phyloP scores from a whole-genome alignment of 2,113 vertebrate genomes.

The Malaclemys terrapin region DNA sequence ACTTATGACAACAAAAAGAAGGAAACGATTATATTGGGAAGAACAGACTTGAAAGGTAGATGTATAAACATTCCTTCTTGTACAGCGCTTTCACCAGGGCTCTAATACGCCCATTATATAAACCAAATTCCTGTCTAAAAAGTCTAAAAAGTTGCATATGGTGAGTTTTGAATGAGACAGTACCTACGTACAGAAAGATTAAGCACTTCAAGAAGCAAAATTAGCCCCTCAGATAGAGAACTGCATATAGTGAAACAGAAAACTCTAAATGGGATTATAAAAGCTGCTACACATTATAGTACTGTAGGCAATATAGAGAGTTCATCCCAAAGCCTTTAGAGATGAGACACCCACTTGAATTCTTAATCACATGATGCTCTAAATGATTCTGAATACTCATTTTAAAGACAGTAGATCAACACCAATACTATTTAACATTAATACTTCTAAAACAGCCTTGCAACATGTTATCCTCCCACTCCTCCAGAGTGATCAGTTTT shows the following conservation, averaged over 20 bases:
- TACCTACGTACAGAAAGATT: background rate
- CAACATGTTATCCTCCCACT: background rate
- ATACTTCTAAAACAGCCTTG: background rate
- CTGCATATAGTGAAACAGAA: background rate
- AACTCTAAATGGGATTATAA: background rate
- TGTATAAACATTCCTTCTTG: background rate
- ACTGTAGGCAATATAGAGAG: background rate
- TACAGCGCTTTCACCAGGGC: background rate
- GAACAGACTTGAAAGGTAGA: background rate
- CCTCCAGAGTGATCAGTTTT: background rate
- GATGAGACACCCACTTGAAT: background rate
- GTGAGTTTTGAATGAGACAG: background rate
- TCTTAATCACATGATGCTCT: background rate
- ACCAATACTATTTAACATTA: background rate
- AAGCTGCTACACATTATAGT: background rate
- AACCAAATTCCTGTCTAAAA: background rate
- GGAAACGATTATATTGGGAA: background rate
- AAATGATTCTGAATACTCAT: background rate
- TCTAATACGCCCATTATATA: background rate
- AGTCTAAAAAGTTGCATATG: background rate
- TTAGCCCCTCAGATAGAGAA: background rate
- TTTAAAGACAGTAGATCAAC: no score
- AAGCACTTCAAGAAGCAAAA: background rate
- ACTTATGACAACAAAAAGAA: background rate
- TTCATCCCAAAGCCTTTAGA: background rate